These are phyloP conservation scores for Parapristionchus giblindavisi DNA, from an alignment of 2,888 invertebrate species.

Conservation along the genomic window DNA sequence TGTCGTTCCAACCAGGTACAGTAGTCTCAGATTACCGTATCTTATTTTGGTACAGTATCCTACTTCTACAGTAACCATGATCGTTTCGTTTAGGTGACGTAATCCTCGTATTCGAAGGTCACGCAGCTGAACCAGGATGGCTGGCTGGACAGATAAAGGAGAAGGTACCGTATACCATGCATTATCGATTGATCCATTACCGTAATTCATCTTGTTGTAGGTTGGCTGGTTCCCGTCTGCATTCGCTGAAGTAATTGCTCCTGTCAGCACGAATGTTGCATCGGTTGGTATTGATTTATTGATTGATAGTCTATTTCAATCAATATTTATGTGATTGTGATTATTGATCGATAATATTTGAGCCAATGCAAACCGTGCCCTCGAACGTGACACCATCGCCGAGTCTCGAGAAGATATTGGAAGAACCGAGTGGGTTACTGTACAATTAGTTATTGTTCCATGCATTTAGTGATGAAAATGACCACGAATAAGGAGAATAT, in stretches of 20 bases:
- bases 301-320: not conserved
- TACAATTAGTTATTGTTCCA: not conserved
- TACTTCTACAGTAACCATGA: not conserved
- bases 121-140: slow-evolving; percentile 96
- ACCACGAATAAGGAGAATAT: not conserved
- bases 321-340: not conserved
- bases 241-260: slow-evolving; percentile 70
- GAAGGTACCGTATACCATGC: slow-evolving; percentile 73
- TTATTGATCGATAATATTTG: slow-evolving; percentile 12
- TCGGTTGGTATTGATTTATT: slow-evolving; percentile 30
- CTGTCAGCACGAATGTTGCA: slow-evolving; percentile 41
- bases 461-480: not conserved
- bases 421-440: slow-evolving; percentile 39
- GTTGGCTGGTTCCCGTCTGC: slow-evolving; percentile 71
- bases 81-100: slow-evolving; percentile 80
- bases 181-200: not conserved
- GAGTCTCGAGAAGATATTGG: slow-evolving; percentile 53
- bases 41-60: not conserved
- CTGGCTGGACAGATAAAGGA: slow-evolving; percentile 89
- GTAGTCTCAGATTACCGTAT: no score
- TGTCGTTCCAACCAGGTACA: slow-evolving; percentile 82
- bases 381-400: slow-evolving; percentile 55
- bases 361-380: slow-evolving; percentile 58
- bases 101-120: slow-evolving; percentile 80
- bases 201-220: slow-evolving; percentile 30